Base-by-base conservation (phyloP, 2,797 vertebrate genomes). In the Lagocephalus sceleratus region DNA sequence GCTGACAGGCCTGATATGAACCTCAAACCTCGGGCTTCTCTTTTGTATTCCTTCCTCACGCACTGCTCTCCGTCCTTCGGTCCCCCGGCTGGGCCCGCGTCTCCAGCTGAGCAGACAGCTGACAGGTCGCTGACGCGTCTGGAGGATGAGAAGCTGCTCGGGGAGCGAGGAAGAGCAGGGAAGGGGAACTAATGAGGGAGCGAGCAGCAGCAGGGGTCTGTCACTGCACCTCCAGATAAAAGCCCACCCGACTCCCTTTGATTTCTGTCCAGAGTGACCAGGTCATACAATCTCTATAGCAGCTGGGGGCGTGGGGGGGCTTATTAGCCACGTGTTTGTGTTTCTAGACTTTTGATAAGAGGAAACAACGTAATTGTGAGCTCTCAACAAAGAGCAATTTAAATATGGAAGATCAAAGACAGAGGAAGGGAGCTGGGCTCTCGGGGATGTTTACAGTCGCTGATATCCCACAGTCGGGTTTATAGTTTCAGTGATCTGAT, bases 61-160 rank as follows among this genome's bases (percentile, higher is more conserved):
- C 50, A 43, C 29, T 26, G 59, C 51, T 20, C 14, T 71, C 66
- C 32, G 50, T 67, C 57, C 64, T 52, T 52, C 50, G 2, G 52
- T 69, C 73, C 74, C 74, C 49, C 47, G 79, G 62, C 67, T 68
- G 49, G 51, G 66, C 51, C 44, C 25, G 43, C 23, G 51, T 79
- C 77, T 59, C 70, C 80, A 84, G 75, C 14, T 61, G 75, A 81
- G 79, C 76, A 47, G 68, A 65, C 78, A 73, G 71, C 73, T 81
- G 82, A 81, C 79, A 77, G 82, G 68, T 17, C 4, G 1, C 57
- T 71, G 81, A 82, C 77, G 79, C 72, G 73, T 67, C 75, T 25
- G 54, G 65, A 65, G 59, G 68, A 66, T 52, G 50, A 56, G 29
- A 67, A 60, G 71, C 57, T 51, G 68, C 49, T 19, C 67, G 32